phyloP scores from a whole-genome alignment of 64 coral and sea anemone genomes.

The Pocillopora verrucosa region DNA sequence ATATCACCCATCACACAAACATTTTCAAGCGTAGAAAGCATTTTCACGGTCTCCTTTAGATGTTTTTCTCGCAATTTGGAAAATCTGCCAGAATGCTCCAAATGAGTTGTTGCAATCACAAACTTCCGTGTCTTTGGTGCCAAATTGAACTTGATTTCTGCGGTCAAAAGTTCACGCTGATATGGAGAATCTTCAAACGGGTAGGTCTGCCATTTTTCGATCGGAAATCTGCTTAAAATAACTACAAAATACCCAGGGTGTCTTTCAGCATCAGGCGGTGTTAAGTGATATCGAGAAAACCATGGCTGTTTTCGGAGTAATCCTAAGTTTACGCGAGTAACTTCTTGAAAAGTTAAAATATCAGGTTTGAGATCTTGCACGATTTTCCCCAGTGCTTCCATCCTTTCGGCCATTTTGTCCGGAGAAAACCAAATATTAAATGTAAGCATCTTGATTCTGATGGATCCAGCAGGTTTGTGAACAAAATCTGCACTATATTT shows the following conservation, averaged over 20 bases:
- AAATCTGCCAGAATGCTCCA: slow-evolving; percentile 48
- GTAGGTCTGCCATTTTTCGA: slow-evolving; percentile 40
- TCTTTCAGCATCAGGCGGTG: slow-evolving; percentile 25
- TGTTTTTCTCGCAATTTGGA: slow-evolving; percentile 57
- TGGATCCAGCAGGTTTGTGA: neutral
- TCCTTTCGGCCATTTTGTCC: slow-evolving; percentile 53
- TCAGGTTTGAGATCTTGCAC: slow-evolving; percentile 60
- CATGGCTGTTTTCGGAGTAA: slow-evolving; percentile 59
- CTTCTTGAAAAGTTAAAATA: slow-evolving; percentile 79
- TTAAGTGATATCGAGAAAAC: slow-evolving; percentile 58
- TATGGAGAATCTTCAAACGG: slow-evolving; percentile 63
- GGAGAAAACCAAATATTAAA: slow-evolving; percentile 77
- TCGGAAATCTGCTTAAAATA: slow-evolving; percentile 39
- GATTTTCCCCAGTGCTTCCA: slow-evolving; percentile 61
- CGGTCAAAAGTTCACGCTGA: slow-evolving; percentile 57
- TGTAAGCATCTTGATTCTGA: slow-evolving; percentile 46
- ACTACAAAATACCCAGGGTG: slow-evolving; percentile 44
- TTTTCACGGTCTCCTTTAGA: slow-evolving; percentile 54
- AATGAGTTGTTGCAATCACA: slow-evolving; percentile 68
- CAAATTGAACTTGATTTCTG: slow-evolving; percentile 22
- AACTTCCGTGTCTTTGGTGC: neutral
- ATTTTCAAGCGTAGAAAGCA: slow-evolving; percentile 56
- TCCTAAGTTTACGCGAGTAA: slow-evolving; percentile 40
- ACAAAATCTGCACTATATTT: neutral
- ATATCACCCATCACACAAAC: slow-evolving; percentile 85